Base-by-base conservation (phyloP, 2,113 vertebrate genomes). In the Sialia sialis region DNA sequence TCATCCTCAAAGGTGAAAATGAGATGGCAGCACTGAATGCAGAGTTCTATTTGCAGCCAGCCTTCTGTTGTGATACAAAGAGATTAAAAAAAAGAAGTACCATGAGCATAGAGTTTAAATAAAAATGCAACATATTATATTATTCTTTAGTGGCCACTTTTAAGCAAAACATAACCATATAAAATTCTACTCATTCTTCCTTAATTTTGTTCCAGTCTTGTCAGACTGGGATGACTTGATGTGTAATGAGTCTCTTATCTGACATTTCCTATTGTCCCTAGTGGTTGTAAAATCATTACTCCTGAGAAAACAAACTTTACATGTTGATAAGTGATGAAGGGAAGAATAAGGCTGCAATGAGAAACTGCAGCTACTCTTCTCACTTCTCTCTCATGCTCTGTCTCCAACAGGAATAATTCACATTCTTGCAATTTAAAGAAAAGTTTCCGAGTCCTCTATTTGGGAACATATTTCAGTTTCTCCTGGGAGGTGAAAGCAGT, bases 241-340 rank as follows among this genome's bases (percentile, higher is more conserved):
- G 79, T 43, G 52, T 82, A 89, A 84, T 85, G 88, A 89, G 52
- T 72, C 78, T 92, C 73, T 93, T 82, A 77, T 83, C 60, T 76
- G 66, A 66, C 56, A 22, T 81, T 95, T 74, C 51, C 75, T 94
- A 69, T 93, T 96, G 94, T 96, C 89, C 75, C 64, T 16, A 36
- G 88, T 63, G 89, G 80, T 59, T 91, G 88, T 74, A 90, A 77
- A 87, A 81, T 64, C 87, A 60, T 69, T 83, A 75, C 66, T 94
- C 58, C 20, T 36, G 91, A 95, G 94, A 93, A 95, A 97, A 94
- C 84, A 92, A 91, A 93, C 88, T 95, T 95, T 93, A 94, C 60
- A 93, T 92, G 81, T 93, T 87, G 95, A 86, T 83, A 88, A 92
- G 84, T 56, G 79, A 62, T 74, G 49, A 78, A 84, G 64, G 67